A percentile compares a stretch with the other conserved stretches of the same genome.
Evolutionary conservation across 1,140 invertebrate genomes (phyloP).

Genomic region (Bombus consobrinus): DNA sequence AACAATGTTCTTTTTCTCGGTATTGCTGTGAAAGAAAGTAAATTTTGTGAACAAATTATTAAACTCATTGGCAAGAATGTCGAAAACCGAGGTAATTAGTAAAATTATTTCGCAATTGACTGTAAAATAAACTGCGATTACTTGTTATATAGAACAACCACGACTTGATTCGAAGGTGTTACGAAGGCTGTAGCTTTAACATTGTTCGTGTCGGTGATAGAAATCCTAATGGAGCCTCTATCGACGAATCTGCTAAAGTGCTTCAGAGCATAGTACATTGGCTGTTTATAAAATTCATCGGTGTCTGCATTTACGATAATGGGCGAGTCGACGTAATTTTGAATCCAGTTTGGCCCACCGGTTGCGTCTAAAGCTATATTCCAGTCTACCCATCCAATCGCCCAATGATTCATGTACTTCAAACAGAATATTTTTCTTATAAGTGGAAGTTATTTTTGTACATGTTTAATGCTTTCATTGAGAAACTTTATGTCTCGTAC

Average conservation of each 20-base stretch:
- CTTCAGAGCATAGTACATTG: slow-evolving; percentile 93
- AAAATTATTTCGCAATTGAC: slow-evolving; percentile 82
- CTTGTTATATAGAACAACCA: slow-evolving; percentile 87
- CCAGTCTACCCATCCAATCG: slow-evolving; percentile 94
- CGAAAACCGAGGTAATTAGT: background rate
- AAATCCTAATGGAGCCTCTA: slow-evolving; percentile 84
- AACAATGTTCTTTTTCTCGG: background rate
- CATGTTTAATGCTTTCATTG: background rate
- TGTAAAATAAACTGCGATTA: slow-evolving; percentile 84
- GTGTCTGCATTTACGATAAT: slow-evolving; percentile 88
- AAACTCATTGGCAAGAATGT: background rate
- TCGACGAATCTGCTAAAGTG: slow-evolving; percentile 94
- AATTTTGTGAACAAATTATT: slow-evolving; percentile 70
- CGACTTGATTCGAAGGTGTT: slow-evolving; percentile 83
- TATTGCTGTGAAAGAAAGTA: background rate
- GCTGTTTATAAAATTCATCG: slow-evolving; percentile 93
- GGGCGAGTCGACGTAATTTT: slow-evolving; percentile 91
- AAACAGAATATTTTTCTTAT: slow-evolving; percentile 51
- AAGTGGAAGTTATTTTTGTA: background rate
- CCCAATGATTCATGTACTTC: slow-evolving; percentile 88
- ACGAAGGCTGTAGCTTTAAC: slow-evolving; percentile 83
- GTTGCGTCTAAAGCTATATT: slow-evolving; percentile 90
- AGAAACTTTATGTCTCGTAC: background rate
- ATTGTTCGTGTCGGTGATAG: slow-evolving; percentile 30
- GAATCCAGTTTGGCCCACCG: slow-evolving; percentile 92